phyloP scores from a whole-genome alignment of 2,113 vertebrate species.

The Piprites chloris region DNA sequence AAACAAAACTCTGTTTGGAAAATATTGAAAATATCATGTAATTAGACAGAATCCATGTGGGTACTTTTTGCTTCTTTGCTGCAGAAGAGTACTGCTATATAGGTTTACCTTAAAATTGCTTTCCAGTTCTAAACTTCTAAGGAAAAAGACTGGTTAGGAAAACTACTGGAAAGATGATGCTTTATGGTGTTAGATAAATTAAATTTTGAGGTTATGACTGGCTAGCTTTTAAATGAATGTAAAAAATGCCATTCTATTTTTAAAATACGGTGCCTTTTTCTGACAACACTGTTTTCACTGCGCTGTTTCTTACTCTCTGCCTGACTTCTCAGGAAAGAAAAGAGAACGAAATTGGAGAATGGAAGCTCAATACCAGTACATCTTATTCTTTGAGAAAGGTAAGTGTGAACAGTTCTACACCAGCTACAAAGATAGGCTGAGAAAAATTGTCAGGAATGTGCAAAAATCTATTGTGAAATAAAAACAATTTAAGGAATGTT shows the following conservation, averaged over 20 bases:
- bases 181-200: background rate
- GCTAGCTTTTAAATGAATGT: background rate
- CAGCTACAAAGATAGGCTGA: background rate
- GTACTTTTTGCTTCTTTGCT: background rate
- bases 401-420: background rate
- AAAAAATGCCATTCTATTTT: background rate
- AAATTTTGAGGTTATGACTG: background rate
- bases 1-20: background rate
- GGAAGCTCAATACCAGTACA: background rate
- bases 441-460: background rate
- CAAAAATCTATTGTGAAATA: background rate
- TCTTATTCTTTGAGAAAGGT: background rate
- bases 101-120: background rate
- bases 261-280: background rate
- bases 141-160: background rate
- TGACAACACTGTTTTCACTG: background rate
- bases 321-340: background rate
- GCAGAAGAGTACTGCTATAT: background rate
- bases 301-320: background rate
- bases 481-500: background rate
- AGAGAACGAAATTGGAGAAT: background rate
- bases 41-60: background rate
- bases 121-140: background rate
- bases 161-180: background rate
- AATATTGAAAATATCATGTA: background rate